These are phyloP conservation scores for Alaudala cheleensis DNA, from an alignment of 2,113 vertebrate genomes.

Conservation along the genomic window DNA sequence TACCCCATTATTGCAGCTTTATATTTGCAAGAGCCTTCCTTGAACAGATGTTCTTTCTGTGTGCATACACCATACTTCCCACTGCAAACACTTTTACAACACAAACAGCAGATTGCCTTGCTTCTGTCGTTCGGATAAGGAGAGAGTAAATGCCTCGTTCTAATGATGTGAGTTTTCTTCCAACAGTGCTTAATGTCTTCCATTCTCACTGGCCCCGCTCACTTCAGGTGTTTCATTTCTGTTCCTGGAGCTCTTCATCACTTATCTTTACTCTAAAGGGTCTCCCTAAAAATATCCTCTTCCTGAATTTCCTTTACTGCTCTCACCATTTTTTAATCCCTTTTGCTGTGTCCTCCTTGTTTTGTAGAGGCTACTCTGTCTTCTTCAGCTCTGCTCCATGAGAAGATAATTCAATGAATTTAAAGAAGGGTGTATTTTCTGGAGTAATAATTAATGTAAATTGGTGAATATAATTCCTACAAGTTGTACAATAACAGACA, in stretches of 20 bases:
- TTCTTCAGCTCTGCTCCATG: not conserved
- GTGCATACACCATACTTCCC: conserved; percentile 31
- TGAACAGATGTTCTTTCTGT: conserved; percentile 61
- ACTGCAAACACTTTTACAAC: conserved; percentile 64
- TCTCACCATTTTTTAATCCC: not conserved
- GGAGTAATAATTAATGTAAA: not conserved
- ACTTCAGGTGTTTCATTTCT: conserved; percentile 12
- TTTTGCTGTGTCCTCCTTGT: not conserved
- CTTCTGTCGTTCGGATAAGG: conserved; percentile 29
- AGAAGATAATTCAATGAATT: not conserved
- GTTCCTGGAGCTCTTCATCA: not conserved
- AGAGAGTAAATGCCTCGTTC: conserved; percentile 48
- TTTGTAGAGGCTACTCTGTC: not conserved
- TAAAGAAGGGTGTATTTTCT: not conserved
- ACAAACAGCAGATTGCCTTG: conserved; percentile 69
- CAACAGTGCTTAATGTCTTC: conserved; percentile 16
- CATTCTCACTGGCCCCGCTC: not conserved
- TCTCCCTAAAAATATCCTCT: conserved; percentile 8
- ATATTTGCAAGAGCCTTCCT: conserved; percentile 46
- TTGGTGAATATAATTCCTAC: not conserved
- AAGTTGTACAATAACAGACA: not conserved
- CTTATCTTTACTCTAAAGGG: not conserved
- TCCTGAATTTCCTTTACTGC: not conserved
- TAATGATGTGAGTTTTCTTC: conserved; percentile 28
- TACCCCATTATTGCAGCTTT: conserved; percentile 55